Evolutionary conservation across 2,113 vertebrate species (phyloP).

Genomic region (Festucalex cinctus): DNA sequence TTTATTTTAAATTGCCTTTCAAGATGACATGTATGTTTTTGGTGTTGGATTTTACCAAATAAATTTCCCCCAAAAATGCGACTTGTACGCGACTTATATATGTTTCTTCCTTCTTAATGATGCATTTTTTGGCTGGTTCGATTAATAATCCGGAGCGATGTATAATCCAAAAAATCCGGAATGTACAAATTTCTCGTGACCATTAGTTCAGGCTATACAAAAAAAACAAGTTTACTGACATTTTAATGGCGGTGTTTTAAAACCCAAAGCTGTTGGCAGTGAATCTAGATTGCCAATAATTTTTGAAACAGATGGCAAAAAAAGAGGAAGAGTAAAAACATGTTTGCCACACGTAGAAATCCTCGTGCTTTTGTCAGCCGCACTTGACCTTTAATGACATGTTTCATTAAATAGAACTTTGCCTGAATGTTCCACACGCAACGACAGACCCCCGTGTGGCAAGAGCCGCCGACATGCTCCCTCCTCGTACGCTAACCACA

Average conservation of each 20-base stretch:
- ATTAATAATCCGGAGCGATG: too few species aligned
- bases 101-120: too few species aligned
- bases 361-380: slow-evolving; percentile 2
- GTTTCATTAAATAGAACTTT: slow-evolving; percentile 31
- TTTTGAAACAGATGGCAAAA: slow-evolving; percentile 22
- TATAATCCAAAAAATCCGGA: too few species aligned
- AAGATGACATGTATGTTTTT: too few species aligned
- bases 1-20: too few species aligned
- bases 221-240: slow-evolving; percentile 13
- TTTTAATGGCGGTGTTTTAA: slow-evolving; percentile 24
- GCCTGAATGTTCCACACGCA: slow-evolving; percentile 15
- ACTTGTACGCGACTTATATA: too few species aligned
- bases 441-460: slow-evolving; percentile 11
- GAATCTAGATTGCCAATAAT: slow-evolving; percentile 2
- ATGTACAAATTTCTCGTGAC: not conserved
- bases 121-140: too few species aligned
- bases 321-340: slow-evolving; percentile 4
- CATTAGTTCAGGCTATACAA: slow-evolving; percentile 14
- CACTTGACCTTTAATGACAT: slow-evolving; percentile 37
- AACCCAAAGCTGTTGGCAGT: slow-evolving; percentile 29
- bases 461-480: slow-evolving; percentile 15
- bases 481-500: slow-evolving; percentile 42
- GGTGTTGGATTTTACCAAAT: too few species aligned
- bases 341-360: not conserved
- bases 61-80: too few species aligned